Evolutionary conservation across 53 echinoderm and acorn worm genomes (phyloP).

Genomic region (Temnopleurus reevesii): DNA sequence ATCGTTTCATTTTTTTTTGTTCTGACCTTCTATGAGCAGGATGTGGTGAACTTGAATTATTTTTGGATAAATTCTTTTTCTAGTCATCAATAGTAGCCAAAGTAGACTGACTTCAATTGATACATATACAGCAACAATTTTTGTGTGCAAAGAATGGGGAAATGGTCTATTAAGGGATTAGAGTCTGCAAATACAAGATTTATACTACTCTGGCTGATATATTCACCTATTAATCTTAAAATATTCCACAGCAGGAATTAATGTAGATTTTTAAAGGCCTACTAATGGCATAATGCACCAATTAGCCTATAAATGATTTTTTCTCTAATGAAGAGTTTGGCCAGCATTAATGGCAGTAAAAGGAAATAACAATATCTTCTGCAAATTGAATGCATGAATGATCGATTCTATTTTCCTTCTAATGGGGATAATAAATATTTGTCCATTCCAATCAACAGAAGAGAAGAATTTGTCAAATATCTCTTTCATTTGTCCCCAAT

Average conservation of each 20-base stretch:
- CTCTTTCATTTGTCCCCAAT: constrained; percentile 3
- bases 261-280: neutral
- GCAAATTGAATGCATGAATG: constrained; percentile 37
- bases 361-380: constrained; percentile 26
- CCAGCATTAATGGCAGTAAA: neutral
- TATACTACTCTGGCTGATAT: constrained; percentile 6
- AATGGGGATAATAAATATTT: constrained; percentile 46
- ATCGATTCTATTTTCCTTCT: constrained; percentile 33
- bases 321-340: neutral
- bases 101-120: constrained; percentile 12
- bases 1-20: constrained; percentile 7
- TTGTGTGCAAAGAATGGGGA: constrained; percentile 13
- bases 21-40: constrained; percentile 39
- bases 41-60: constrained; percentile 52
- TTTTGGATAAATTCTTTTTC: constrained; percentile 35
- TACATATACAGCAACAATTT: neutral
- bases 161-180: constrained; percentile 43
- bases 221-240: neutral
- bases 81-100: constrained; percentile 18
- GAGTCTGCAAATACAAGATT: neutral
- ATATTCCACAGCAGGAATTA: neutral
- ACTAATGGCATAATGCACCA: constrained; percentile 6
- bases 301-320: constrained; percentile 8
- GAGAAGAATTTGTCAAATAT: constrained; percentile 53
- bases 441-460: constrained; percentile 35